Percentiles rank a stretch among this genome's conserved stretches.
These are phyloP conservation scores for Tachina fera DNA, from an alignment of 2,888 invertebrate species.

Conservation along the genomic window DNA sequence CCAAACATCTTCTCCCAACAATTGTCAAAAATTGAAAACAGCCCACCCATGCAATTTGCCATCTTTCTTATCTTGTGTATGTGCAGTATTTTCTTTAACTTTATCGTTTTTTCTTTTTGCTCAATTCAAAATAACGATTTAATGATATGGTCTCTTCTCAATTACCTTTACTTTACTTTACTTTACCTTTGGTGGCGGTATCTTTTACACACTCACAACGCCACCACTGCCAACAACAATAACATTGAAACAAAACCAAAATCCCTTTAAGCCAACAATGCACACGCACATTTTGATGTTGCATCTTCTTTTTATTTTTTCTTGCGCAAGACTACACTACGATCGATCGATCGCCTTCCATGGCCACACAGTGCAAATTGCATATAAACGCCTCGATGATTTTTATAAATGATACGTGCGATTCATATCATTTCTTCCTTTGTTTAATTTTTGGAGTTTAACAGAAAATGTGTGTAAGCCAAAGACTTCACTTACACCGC, in stretches of 20 bases:
- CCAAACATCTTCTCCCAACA: slow-evolving; percentile 47
- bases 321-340: slow-evolving; percentile 3
- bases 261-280: slow-evolving; percentile 75
- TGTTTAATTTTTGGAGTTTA: slow-evolving; percentile 30
- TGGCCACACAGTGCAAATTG: slow-evolving; percentile 71
- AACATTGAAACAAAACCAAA: slow-evolving; percentile 14
- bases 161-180: slow-evolving; percentile 36
- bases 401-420: slow-evolving; percentile 65
- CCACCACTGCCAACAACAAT: slow-evolving; percentile 6
- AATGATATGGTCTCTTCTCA: slow-evolving; percentile 65
- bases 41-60: slow-evolving; percentile 68
- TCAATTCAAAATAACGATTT: slow-evolving; percentile 45
- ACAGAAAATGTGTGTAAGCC: slow-evolving; percentile 59
- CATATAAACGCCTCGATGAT: slow-evolving; percentile 68
- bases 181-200: slow-evolving; percentile 59
- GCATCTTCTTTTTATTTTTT: slow-evolving; percentile 24
- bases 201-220: slow-evolving; percentile 58
- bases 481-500: slow-evolving; percentile 65
- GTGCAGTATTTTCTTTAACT: slow-evolving; percentile 20
- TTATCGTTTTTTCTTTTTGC: slow-evolving; percentile 15
- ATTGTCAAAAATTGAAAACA: slow-evolving; percentile 68
- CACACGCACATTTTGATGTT: slow-evolving; percentile 57
- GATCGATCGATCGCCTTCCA: slow-evolving; percentile 17
- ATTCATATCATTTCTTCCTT: slow-evolving; percentile 57
- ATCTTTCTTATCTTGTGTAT: slow-evolving; percentile 47